phyloP scores from a whole-genome alignment of 2,797 vertebrate species.

The Ptychobarbus kaznakovi region DNA sequence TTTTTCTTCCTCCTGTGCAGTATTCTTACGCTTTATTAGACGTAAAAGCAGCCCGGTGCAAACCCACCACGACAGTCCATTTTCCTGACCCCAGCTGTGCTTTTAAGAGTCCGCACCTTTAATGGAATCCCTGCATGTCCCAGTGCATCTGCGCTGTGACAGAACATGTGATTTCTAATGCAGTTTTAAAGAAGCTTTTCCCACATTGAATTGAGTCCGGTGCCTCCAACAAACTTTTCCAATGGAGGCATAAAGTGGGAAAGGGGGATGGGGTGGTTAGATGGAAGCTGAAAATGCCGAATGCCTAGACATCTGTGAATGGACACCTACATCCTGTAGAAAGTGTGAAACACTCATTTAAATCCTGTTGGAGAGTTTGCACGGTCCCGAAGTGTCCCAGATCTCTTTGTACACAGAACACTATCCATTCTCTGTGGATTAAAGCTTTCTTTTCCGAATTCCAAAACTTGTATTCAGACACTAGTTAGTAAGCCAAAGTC shows the following conservation, averaged over 20 bases:
- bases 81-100: slow-evolving; percentile 37
- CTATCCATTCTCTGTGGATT: slow-evolving; percentile 19
- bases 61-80: slow-evolving; percentile 44
- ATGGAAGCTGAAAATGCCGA: background rate
- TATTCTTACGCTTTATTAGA: slow-evolving; percentile 46
- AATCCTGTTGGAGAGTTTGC: slow-evolving; percentile 49
- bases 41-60: slow-evolving; percentile 16
- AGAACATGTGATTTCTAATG: slow-evolving; percentile 52
- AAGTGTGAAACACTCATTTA: slow-evolving; percentile 51
- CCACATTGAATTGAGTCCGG: slow-evolving; percentile 36
- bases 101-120: slow-evolving; percentile 42
- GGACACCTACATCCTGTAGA: slow-evolving; percentile 24
- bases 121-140: slow-evolving; percentile 44
- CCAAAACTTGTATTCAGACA: slow-evolving; percentile 20
- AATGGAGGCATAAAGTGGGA: background rate
- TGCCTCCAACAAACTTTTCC: slow-evolving; percentile 28
- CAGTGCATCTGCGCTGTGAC: slow-evolving; percentile 34
- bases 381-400: slow-evolving; percentile 19
- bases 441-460: background rate
- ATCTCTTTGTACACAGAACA: slow-evolving; percentile 42
- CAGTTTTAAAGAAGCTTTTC: slow-evolving; percentile 51
- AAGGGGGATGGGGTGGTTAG: background rate
- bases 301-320: slow-evolving; percentile 10
- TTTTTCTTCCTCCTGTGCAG: background rate
- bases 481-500: background rate